Evolutionary conservation across 1,140 invertebrate genomes (phyloP), one percentile per base, ranked within the genome.

Genomic region (Trichonephila inaurata): DNA sequence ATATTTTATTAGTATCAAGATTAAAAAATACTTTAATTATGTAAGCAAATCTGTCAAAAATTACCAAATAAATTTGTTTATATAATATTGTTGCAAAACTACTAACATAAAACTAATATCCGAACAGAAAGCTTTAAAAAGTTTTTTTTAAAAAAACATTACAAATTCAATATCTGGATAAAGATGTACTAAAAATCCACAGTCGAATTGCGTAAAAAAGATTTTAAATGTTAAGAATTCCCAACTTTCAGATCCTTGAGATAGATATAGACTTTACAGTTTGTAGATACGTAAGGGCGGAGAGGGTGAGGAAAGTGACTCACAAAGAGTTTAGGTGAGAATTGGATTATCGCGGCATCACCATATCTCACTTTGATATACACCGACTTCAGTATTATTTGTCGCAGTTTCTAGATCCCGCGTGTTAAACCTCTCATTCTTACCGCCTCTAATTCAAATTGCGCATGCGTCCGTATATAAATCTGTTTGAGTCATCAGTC

Each of bases 251-350:
- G 10, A 69, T 69, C 66, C n/a, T 69, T 24, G 2, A n/a, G 3
- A 69, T 69, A n/a, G 24, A 69, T 28, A 28, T 28, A 28, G 28
- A 14, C 12, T 14, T 69, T 12, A 28, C 1, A n/a, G 10, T 69
- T 14, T 51, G 51, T 51, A 51, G 24, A 10, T n/a, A 14, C n/a
- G 4, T 69, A 69, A 69, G 10, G 24, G 66, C 66, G 66, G 72
- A 33, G 28, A 18, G 24, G 0, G 24, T 86, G 66, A 28, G 18
- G 14, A 18, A 6, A 2, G 24, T 86, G 85, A 86, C 51, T 86
- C 85, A 86, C 85, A 60, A 86, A 62, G 85, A 51, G 58, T 86
- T n/a, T 86, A 86, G 85, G 85, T 62, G 85, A 24, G 51, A 86
- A 86, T 60, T 28, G 24, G 85, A 86, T 86, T 86, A 86, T 16